Evolutionary conservation across 2,797 vertebrate genomes (phyloP).

Genomic region (Staurois parvus): DNA sequence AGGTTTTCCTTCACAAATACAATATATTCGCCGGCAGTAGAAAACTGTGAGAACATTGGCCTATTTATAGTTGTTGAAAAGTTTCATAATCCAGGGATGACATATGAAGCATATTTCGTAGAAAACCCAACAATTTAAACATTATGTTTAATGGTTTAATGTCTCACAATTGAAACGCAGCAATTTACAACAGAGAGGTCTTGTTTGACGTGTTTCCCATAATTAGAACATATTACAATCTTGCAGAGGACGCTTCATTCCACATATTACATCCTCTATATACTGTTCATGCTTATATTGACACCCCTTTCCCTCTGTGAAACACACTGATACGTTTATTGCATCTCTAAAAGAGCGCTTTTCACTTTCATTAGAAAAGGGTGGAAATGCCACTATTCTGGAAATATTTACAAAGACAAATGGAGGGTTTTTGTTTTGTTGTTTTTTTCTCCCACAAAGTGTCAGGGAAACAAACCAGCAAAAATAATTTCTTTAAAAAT

Average conservation of each 20-base stretch:
- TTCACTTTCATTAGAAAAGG: constrained; percentile 50
- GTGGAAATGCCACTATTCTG: neutral
- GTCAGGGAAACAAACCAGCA: neutral
- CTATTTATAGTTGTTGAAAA: constrained; percentile 12
- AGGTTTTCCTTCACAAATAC: constrained; percentile 31
- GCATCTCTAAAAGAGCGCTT: constrained; percentile 1
- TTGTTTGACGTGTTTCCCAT: constrained; percentile 1
- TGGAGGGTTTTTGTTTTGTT: no score
- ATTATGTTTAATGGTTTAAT: neutral
- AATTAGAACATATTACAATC: neutral
- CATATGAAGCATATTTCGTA: neutral
- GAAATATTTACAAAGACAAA: constrained; percentile 13
- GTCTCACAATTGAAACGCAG: neutral
- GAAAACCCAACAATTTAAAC: neutral
- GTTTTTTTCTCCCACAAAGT: neutral
- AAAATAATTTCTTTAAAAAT: neutral
- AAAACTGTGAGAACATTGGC: constrained; percentile 26
- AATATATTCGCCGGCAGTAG: constrained; percentile 24
- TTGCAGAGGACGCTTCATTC: neutral
- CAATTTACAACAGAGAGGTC: constrained; percentile 1
- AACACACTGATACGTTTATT: constrained; percentile 5
- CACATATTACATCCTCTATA: neutral
- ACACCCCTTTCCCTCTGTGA: constrained; percentile 48
- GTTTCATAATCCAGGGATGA: constrained; percentile 44
- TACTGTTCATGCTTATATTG: constrained; percentile 13